These are phyloP conservation scores for Nyctalus aviator DNA, from an alignment of 2,797 vertebrate genomes.

Conservation along the genomic window DNA sequence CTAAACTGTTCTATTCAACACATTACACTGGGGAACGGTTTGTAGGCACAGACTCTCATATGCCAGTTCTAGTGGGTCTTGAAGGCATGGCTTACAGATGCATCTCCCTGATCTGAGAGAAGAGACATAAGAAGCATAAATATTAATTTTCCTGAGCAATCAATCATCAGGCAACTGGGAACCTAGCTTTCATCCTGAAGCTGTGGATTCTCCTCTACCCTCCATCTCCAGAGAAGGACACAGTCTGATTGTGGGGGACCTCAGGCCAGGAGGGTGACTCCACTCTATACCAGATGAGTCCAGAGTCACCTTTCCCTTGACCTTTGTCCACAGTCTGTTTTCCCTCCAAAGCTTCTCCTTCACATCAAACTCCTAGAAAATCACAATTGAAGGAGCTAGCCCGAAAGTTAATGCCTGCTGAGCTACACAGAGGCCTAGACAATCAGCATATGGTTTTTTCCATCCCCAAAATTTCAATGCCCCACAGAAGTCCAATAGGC, in stretches of 20 bases:
- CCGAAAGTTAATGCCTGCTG: neutral
- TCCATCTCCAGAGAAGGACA: neutral
- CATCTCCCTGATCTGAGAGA: neutral
- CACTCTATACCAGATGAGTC: neutral
- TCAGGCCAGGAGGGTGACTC: neutral
- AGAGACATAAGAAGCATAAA: neutral
- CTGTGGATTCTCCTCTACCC: neutral
- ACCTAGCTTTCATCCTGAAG: neutral
- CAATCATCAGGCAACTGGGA: neutral
- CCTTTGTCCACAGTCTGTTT: rapidly evolving
- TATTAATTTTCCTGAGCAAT: neutral
- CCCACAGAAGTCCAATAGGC: neutral
- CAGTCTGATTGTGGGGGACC: neutral
- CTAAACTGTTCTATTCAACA: neutral
- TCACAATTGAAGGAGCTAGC: neutral
- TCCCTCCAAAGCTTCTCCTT: neutral
- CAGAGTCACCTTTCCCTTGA: rapidly evolving
- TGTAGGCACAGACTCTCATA: neutral
- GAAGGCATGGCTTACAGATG: neutral
- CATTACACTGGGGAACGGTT: constrained; percentile 11
- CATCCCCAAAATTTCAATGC: neutral
- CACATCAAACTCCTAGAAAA: neutral
- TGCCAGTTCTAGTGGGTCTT: neutral
- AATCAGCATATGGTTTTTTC: neutral
- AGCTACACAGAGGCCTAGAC: neutral